phyloP scores from a whole-genome alignment of 2,113 vertebrate species.

The Struthio camelus region DNA sequence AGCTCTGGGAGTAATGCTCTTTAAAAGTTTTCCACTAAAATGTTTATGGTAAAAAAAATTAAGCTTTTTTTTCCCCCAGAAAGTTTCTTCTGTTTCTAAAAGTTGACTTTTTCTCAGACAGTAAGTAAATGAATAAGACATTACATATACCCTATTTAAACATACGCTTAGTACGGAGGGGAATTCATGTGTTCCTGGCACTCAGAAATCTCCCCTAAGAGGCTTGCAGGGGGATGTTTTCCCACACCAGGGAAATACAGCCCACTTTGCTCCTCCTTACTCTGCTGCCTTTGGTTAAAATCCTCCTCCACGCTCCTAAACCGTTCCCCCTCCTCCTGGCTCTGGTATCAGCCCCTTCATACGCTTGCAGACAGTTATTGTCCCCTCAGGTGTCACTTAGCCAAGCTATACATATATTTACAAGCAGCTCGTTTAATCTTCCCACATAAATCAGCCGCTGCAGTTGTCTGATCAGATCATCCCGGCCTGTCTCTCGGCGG shows the following conservation, averaged over 20 bases:
- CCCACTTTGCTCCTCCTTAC: neutral
- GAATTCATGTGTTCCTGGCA: too few species aligned
- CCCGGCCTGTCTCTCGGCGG: slow-evolving; percentile 36
- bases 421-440: slow-evolving; percentile 65
- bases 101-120: neutral
- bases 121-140: too few species aligned
- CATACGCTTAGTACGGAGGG: too few species aligned
- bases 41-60: neutral
- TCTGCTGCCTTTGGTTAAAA: neutral
- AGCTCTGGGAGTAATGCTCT: neutral
- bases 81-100: neutral
- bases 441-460: slow-evolving; percentile 59
- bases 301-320: neutral
- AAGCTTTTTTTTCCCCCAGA: neutral
- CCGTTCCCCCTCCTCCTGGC: neutral
- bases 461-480: slow-evolving; percentile 55
- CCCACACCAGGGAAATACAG: neutral
- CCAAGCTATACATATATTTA: slow-evolving; percentile 55
- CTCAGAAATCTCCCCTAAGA: neutral
- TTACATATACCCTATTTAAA: too few species aligned
- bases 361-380: slow-evolving; percentile 55
- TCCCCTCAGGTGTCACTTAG: slow-evolving; percentile 67
- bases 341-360: neutral
- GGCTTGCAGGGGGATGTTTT: neutral
- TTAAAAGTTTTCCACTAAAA: neutral